phyloP scores from a whole-genome alignment of 30 jellyfish, hydroid and myxozoan genomes.

The Chironex yamaguchii region DNA sequence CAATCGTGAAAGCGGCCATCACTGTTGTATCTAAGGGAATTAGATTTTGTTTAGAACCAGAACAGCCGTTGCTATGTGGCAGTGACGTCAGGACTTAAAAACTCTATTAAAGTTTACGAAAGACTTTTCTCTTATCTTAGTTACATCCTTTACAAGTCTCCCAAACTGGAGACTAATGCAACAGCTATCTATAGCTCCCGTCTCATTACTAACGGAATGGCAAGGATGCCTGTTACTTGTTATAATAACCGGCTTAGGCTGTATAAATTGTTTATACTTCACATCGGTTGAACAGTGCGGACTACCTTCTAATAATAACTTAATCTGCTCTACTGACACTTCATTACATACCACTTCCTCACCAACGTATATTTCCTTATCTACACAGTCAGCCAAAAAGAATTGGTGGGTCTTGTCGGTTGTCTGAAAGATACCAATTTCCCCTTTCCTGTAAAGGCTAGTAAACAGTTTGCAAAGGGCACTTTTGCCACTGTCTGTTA shows the following conservation, averaged over 20 bases:
- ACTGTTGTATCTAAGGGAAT: background rate
- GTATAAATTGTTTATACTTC: background rate
- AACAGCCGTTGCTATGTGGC: too few species aligned
- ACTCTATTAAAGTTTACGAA: too few species aligned
- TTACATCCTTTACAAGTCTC: too few species aligned
- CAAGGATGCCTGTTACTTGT: background rate
- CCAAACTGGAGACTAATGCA: too few species aligned
- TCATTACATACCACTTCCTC: background rate
- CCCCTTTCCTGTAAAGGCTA: background rate
- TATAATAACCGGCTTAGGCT: background rate
- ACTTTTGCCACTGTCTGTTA: background rate
- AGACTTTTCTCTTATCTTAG: too few species aligned
- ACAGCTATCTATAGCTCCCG: background rate
- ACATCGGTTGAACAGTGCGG: background rate
- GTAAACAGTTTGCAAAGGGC: background rate
- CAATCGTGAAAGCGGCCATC: conserved; percentile 7
- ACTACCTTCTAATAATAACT: background rate
- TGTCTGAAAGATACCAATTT: background rate
- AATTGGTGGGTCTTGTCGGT: background rate
- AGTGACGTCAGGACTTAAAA: too few species aligned
- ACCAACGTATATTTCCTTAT: background rate
- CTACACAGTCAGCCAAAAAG: background rate
- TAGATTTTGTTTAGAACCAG: too few species aligned
- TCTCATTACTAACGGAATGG: background rate
- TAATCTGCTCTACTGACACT: background rate